These are phyloP conservation scores for Chrysaora quinquecirrha DNA, from an alignment of 30 jellyfish, hydroid and myxozoan species.

Conservation along the genomic window DNA sequence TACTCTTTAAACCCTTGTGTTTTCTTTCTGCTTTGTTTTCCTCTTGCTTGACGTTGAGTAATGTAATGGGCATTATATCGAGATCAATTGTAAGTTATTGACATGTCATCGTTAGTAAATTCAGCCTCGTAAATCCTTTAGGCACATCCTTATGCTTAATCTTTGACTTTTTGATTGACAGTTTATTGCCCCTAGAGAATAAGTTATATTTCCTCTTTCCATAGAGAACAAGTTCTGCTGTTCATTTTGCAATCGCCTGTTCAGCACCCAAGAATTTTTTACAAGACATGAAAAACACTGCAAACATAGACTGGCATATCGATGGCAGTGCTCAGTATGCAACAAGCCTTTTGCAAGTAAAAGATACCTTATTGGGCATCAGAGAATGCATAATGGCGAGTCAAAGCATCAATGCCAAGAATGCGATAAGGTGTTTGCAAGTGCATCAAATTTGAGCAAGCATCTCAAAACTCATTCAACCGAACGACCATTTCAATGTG, in stretches of 20 bases:
- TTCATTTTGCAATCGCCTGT: slow-evolving; percentile 42
- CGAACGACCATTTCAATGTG: slow-evolving; percentile 34
- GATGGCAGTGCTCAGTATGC: slow-evolving; percentile 60
- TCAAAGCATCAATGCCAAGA: slow-evolving; percentile 52
- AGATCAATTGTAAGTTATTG: too few relatives aligned
- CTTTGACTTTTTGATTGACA: too few relatives aligned
- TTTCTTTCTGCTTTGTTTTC: too few relatives aligned
- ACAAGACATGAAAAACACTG: slow-evolving; percentile 44
- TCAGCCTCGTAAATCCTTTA: too few relatives aligned
- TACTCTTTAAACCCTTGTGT: too few relatives aligned
- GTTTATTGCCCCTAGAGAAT: too few relatives aligned
- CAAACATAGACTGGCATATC: slow-evolving; percentile 25
- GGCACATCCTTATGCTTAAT: too few relatives aligned
- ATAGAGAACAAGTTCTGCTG: slow-evolving; percentile 53
- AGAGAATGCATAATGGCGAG: slow-evolving; percentile 50
- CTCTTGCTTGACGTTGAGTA: too few relatives aligned
- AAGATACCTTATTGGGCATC: slow-evolving; percentile 57
- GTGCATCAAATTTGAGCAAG: slow-evolving; percentile 57
- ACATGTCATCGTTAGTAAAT: too few relatives aligned
- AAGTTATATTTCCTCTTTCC: too few relatives aligned
- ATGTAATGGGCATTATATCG: too few relatives aligned
- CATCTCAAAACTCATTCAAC: slow-evolving; percentile 47
- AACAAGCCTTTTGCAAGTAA: slow-evolving; percentile 64
- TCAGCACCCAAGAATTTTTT: slow-evolving; percentile 42
- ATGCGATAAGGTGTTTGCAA: slow-evolving; percentile 64